A percentile compares a stretch with the other conserved stretches of the same genome.
Conservation (phyloP, 1,140 invertebrate species). For the Trinorchestia longiramus region DNA sequence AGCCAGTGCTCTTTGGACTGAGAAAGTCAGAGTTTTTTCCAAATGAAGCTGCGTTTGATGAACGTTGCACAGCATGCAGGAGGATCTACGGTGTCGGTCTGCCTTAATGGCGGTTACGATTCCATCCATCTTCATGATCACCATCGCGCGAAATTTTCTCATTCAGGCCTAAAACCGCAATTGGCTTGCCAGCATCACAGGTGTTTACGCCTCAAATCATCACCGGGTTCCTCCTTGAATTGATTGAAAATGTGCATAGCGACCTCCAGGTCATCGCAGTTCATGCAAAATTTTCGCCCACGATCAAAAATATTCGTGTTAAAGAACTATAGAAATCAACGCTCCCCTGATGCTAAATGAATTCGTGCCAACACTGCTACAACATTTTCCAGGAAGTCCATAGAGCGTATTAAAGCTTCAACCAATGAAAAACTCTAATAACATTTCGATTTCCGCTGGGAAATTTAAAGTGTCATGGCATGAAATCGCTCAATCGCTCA, state of each 20-base stretch:
- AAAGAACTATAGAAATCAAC: neutral
- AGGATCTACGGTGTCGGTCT: neutral
- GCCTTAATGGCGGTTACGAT: neutral
- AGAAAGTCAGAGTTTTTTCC: neutral
- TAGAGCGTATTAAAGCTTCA: neutral
- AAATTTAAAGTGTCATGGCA: constrained; percentile 1
- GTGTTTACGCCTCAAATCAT: constrained; percentile 22
- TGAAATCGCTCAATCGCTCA: constrained; percentile 19
- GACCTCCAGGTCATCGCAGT: neutral
- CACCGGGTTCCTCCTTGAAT: neutral
- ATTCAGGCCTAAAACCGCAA: constrained; percentile 11
- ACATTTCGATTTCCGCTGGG: neutral
- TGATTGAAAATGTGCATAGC: constrained; percentile 36
- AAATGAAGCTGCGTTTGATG: neutral
- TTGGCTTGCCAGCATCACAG: neutral
- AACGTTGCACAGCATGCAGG: neutral
- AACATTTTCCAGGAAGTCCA: constrained; percentile 7
- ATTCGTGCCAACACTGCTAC: neutral
- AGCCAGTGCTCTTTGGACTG: neutral
- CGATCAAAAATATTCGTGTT: neutral
- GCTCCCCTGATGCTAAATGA: neutral
- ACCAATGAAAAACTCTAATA: neutral
- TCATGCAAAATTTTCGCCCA: neutral
- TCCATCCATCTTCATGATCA: constrained; percentile 35
- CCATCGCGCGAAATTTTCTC: constrained; percentile 18